Evolutionary conservation across 1,140 invertebrate species (phyloP).

Genomic region (Bombus balteatus): DNA sequence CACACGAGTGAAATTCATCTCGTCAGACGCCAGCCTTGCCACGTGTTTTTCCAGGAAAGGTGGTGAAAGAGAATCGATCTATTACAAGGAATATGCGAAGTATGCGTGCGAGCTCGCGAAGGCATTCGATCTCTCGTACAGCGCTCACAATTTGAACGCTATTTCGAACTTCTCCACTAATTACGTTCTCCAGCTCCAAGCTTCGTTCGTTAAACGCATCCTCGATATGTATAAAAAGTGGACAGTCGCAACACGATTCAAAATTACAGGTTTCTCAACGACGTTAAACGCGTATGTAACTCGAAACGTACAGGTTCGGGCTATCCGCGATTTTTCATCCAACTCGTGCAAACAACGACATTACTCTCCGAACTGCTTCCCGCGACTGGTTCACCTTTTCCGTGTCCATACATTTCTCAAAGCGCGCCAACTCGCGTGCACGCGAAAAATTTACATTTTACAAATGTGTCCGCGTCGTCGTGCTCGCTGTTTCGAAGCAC

Average conservation of each 20-base stretch:
- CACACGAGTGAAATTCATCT: neutral
- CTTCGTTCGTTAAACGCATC: neutral
- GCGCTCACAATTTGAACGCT: neutral
- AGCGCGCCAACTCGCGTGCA: neutral
- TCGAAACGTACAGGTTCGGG: neutral
- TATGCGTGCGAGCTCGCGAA: neutral
- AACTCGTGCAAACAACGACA: neutral
- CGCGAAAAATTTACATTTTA: slow-evolving; percentile 39
- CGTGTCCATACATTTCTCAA: slow-evolving; percentile 5
- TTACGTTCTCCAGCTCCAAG: neutral
- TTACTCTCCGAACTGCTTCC: neutral
- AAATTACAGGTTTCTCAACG: neutral
- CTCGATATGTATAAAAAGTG: neutral
- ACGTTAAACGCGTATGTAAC: too few relatives aligned
- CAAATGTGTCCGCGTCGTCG: neutral
- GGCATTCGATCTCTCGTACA: neutral
- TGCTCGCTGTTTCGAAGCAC: neutral
- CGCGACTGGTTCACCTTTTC: neutral
- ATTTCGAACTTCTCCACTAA: neutral
- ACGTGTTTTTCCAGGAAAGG: neutral
- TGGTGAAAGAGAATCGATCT: neutral
- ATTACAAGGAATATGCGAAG: neutral
- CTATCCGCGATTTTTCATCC: neutral
- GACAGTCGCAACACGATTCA: neutral
- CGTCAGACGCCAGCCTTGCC: neutral